These are phyloP conservation scores for Forbesichthys papilliferus DNA, from an alignment of 2,113 vertebrate genomes.

Conservation along the genomic window DNA sequence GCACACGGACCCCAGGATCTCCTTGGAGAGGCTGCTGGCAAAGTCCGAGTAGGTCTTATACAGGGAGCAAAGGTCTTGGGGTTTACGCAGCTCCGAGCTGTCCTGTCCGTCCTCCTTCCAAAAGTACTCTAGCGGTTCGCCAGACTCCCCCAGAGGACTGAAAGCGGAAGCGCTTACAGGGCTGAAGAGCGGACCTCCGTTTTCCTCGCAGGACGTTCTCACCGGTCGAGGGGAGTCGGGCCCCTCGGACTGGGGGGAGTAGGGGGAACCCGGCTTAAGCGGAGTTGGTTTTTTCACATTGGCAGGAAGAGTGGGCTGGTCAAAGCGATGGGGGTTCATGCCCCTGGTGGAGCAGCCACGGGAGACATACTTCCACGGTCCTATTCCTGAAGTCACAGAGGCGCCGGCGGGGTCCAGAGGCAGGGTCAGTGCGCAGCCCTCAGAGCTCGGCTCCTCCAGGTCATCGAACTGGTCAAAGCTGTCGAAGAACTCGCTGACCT, in stretches of 20 bases:
- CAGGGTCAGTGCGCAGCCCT: conserved; percentile 66
- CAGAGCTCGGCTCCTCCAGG: conserved; percentile 76
- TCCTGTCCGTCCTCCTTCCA: conserved; percentile 75
- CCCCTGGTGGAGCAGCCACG: conserved; percentile 70
- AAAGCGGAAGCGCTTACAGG: conserved; percentile 93
- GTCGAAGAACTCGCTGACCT: conserved; percentile 99
- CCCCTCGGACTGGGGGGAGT: conserved; percentile 78
- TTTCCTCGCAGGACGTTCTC: conserved; percentile 85
- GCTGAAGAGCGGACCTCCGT: conserved; percentile 84
- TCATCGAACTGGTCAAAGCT: conserved; percentile 98
- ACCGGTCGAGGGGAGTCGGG: conserved; percentile 85
- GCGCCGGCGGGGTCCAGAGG: conserved; percentile 70
- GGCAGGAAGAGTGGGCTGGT: conserved; percentile 87
- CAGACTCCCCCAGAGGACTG: conserved; percentile 84
- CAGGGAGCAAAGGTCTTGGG: conserved; percentile 72
- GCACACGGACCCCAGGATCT: conserved; percentile 88
- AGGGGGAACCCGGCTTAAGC: conserved; percentile 88
- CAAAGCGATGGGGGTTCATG: conserved; percentile 94
- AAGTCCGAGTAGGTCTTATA: conserved; percentile 86
- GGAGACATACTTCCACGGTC: conserved; percentile 67
- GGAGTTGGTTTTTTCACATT: conserved; percentile 94
- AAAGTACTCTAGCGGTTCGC: conserved; percentile 81
- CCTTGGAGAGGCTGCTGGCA: conserved; percentile 85
- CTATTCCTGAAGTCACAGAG: conserved; percentile 70
- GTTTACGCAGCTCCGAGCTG: conserved; percentile 71